A percentile compares a stretch with the other conserved stretches of the same genome.
phyloP scores from a whole-genome alignment of 2,888 invertebrate genomes.

The Melanotus villosus region DNA sequence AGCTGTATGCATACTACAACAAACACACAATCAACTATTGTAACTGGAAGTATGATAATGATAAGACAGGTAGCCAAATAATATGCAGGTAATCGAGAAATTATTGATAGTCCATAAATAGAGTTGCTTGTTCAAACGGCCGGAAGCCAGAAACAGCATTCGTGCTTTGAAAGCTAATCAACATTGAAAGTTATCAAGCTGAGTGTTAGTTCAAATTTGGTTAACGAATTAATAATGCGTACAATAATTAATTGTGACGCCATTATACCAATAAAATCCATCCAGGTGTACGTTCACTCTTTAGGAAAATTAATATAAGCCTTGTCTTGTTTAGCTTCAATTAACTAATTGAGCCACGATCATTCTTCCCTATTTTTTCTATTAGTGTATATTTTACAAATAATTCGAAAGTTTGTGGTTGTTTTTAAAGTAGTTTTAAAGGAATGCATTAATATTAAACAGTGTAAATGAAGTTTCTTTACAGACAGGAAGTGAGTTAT shows the following conservation, averaged over 20 bases:
- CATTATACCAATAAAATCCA: not conserved
- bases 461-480: too few species aligned
- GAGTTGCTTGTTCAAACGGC: slow-evolving; percentile 30
- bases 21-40: not conserved
- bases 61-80: slow-evolving; percentile 21
- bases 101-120: slow-evolving; percentile 39
- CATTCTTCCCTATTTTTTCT: too few species aligned
- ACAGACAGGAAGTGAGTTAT: too few species aligned
- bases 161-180: slow-evolving; percentile 40
- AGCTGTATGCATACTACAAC: too few species aligned
- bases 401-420: too few species aligned
- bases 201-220: slow-evolving; percentile 10
- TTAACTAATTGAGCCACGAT: too few species aligned
- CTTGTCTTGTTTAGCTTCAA: not conserved
- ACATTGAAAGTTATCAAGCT: slow-evolving; percentile 25
- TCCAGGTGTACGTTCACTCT: not conserved
- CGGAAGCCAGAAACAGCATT: slow-evolving; percentile 39
- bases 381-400: too few species aligned
- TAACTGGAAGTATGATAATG: slow-evolving; percentile 2
- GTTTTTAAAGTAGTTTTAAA: too few species aligned
- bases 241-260: slow-evolving; percentile 7
- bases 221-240: slow-evolving; percentile 16
- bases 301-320: not conserved
- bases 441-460: too few species aligned
- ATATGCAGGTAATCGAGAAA: slow-evolving; percentile 35